phyloP scores from a whole-genome alignment of 2,113 vertebrate genomes.

The Xenopus borealis region DNA sequence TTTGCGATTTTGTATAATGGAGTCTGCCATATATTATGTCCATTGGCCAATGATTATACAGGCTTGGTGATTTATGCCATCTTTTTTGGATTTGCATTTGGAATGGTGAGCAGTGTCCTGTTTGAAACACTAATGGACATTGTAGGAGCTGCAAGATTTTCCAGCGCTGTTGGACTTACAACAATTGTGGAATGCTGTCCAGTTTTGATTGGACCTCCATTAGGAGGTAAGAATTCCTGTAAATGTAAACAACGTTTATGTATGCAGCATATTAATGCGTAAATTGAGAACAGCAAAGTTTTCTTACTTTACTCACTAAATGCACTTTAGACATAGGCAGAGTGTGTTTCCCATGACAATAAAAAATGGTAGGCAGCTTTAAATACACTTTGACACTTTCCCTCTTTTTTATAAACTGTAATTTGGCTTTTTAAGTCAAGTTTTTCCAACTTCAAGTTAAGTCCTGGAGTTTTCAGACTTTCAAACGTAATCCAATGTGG shows the following conservation, averaged over 20 bases:
- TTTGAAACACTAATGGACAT: slow-evolving; percentile 96
- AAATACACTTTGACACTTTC: too few relatives aligned
- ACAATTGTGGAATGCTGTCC: slow-evolving; percentile 91
- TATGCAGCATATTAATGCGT: too few relatives aligned
- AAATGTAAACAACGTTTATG: not conserved
- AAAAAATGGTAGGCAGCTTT: too few relatives aligned
- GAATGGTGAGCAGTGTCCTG: slow-evolving; percentile 92
- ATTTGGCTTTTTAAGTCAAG: too few relatives aligned
- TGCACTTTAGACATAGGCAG: too few relatives aligned
- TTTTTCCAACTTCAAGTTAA: too few relatives aligned
- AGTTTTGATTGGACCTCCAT: slow-evolving; percentile 88
- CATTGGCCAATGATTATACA: slow-evolving; percentile 75
- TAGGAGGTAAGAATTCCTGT: slow-evolving; percentile 78
- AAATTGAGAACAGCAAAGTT: too few relatives aligned
- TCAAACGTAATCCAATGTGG: too few relatives aligned
- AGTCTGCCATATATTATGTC: slow-evolving; percentile 85
- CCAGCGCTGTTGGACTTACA: slow-evolving; percentile 90
- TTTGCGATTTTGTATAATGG: slow-evolving; percentile 90
- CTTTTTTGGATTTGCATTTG: slow-evolving; percentile 94
- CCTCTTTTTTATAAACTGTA: too few relatives aligned
- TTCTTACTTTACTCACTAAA: too few relatives aligned
- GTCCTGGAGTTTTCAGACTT: too few relatives aligned
- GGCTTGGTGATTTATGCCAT: slow-evolving; percentile 85
- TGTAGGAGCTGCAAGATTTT: slow-evolving; percentile 87
- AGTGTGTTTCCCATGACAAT: too few relatives aligned